Evolutionary conservation across 2,113 vertebrate genomes (phyloP), one percentile per base, ranked within the genome.

Genomic region (Willisornis vidua): DNA sequence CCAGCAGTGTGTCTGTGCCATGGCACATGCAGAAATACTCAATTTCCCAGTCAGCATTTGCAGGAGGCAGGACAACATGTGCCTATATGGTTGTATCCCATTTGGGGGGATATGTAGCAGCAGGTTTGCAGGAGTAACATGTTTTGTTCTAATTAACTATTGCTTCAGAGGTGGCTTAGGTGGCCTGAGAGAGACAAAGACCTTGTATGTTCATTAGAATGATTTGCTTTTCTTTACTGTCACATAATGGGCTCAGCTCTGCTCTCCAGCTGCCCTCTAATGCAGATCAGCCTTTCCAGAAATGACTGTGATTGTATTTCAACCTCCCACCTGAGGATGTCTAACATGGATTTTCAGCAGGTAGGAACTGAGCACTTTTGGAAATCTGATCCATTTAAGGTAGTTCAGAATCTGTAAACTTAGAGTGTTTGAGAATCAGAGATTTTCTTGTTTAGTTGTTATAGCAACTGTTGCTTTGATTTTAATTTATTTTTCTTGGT

Each of bases 401-500:
- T 77, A 59, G 65, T 49, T 77, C 46, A 74, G 31, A 18, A 39
- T 82, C 33, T 80, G 45, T 67, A 77, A 86, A 39, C 26, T 57
- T 23, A 19, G 10, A 62, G 12, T 16, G 88, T 88, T 59, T 52
- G 19, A 86, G 31, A 52, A n/a, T 41, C 28, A 15, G 48, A 51
- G 33, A 19, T 51, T 85, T 82, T 52, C 49, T 79, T 58, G 16
- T 89, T 83, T 83, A 55, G 26, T 74, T 85, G 39, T 41, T 86
- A n/a, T 5, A 45, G 29, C 12, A 81, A n/a, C 16, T n/a, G 35
- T 77, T 94, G 55, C 55, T 74, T 91, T 0, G 0, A 35, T 78
- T 95, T 84, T 58, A 59, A 41, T 94, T 83, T 85, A 9, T 85
- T 93, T 91, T 80, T 70, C 52, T 84, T 81, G 43, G 33, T 86